Conservation (phyloP, 2,888 invertebrate genomes). For the Aethes cnicana region DNA sequence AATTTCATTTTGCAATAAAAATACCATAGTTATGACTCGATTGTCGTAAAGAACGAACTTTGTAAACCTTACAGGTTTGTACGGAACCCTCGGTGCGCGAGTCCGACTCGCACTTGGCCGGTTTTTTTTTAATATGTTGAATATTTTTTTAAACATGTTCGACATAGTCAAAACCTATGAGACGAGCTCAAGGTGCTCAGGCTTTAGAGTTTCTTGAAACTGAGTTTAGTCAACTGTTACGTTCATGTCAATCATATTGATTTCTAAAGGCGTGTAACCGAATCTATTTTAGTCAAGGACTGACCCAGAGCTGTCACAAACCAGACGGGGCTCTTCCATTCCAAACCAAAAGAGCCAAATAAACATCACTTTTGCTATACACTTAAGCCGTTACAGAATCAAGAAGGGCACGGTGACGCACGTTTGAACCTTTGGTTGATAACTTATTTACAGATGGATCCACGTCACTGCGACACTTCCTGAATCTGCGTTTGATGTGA, state of each 20-base stretch:
- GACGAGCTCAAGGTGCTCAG: background rate
- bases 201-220: too few relatives aligned
- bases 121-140: too few relatives aligned
- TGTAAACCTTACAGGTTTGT: too few relatives aligned
- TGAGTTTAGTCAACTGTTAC: constrained; percentile 2
- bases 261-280: constrained; percentile 16
- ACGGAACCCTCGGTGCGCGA: too few relatives aligned
- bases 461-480: constrained; percentile 12
- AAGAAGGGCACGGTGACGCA: constrained; percentile 16
- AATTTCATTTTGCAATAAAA: too few relatives aligned
- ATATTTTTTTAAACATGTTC: too few relatives aligned
- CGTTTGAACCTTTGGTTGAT: constrained; percentile 28
- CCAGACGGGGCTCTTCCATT: constrained; percentile 10
- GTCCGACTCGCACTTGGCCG: too few relatives aligned
- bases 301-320: constrained; percentile 39
- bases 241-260: constrained; percentile 15
- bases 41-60: too few relatives aligned
- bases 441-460: constrained; percentile 22
- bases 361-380: background rate
- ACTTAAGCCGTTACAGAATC: constrained; percentile 1
- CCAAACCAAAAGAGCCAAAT: constrained; percentile 8
- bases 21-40: too few relatives aligned
- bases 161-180: too few relatives aligned
- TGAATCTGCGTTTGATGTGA: constrained; percentile 13
- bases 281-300: constrained; percentile 45